phyloP scores from a whole-genome alignment of 2,888 invertebrate species.

The Erpobdella octoculata region DNA sequence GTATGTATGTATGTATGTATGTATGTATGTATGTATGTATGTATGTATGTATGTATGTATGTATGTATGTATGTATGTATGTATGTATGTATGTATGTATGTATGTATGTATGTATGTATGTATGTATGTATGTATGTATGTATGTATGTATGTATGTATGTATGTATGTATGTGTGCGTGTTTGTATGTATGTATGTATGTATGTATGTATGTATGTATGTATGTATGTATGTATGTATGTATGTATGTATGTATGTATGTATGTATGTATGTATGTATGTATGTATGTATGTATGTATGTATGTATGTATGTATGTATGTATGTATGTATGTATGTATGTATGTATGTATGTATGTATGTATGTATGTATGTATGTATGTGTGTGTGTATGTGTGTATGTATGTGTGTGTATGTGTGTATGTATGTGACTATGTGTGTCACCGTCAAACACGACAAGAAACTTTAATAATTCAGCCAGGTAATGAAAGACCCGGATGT shows the following conservation, averaged over 20 bases:
- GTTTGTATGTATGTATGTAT: too few species aligned
- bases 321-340: slow-evolving; percentile 26
- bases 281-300: slow-evolving; percentile 1
- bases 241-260: slow-evolving; percentile 1
- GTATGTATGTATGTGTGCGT: slow-evolving; percentile 1
- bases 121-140: neutral
- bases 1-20: too few species aligned
- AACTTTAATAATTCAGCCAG: too few species aligned
- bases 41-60: too few species aligned
- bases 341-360: slow-evolving; percentile 32
- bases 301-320: slow-evolving; percentile 30
- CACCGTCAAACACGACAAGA: too few species aligned
- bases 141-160: too few species aligned
- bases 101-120: too few species aligned
- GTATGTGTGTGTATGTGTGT: slow-evolving; percentile 21
- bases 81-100: too few species aligned
- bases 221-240: slow-evolving; percentile 1
- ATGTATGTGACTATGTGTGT: too few species aligned
- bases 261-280: slow-evolving; percentile 1
- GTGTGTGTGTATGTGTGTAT: slow-evolving; percentile 25
- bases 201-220: slow-evolving; percentile 1
- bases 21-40: too few species aligned
- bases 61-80: too few species aligned
- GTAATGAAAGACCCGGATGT: too few species aligned
- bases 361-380: slow-evolving; percentile 9